These are phyloP conservation scores for Peromyscus leucopus DNA, from an alignment of 2,113 vertebrate species.

Conservation along the genomic window DNA sequence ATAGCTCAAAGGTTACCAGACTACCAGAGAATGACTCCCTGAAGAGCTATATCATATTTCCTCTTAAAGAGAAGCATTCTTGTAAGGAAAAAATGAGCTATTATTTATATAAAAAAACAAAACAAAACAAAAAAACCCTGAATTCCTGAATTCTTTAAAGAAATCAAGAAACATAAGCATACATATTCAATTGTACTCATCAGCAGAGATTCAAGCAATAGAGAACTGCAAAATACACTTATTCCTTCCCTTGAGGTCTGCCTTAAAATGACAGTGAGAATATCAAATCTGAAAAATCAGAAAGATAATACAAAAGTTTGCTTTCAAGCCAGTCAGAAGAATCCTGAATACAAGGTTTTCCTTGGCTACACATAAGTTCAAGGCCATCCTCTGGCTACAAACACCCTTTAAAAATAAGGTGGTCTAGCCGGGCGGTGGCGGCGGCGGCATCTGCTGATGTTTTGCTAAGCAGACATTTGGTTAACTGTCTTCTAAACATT, in stretches of 20 bases:
- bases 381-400: background rate
- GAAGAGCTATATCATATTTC: background rate
- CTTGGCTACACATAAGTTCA: background rate
- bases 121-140: background rate
- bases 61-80: conserved; percentile 36
- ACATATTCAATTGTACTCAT: background rate
- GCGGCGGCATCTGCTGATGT: too few species aligned
- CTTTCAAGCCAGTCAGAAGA: background rate
- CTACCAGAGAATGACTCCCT: background rate
- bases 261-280: conserved; percentile 21
- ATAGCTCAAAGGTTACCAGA: background rate
- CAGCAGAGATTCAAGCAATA: background rate
- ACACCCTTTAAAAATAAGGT: too few species aligned
- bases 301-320: background rate
- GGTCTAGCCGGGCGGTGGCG: too few species aligned
- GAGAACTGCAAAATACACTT: background rate
- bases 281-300: background rate
- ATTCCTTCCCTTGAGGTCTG: background rate
- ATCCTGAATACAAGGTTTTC: background rate
- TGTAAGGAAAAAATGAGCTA: background rate
- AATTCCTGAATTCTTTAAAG: background rate
- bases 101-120: background rate
- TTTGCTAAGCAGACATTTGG: background rate
- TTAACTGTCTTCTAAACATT: background rate
- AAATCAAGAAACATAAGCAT: background rate